Percentiles rank a stretch among this genome's conserved stretches.
Conservation (phyloP, 2,113 vertebrate genomes). For the Copsychus sechellarum region DNA sequence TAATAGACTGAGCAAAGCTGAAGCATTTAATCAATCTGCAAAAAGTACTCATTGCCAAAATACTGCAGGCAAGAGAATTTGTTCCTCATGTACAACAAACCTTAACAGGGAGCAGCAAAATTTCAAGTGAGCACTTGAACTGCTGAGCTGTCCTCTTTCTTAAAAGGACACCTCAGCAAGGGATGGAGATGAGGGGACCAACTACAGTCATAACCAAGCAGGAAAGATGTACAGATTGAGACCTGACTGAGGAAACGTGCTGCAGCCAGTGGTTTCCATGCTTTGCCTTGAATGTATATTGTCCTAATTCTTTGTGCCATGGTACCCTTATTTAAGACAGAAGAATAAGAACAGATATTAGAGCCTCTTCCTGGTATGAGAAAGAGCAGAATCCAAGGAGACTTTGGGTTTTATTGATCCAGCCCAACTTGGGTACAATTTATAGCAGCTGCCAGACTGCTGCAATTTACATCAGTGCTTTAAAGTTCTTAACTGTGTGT, state of each 20-base stretch:
- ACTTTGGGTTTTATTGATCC: not conserved
- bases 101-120: not conserved
- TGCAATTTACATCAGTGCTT: not conserved
- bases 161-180: not conserved
- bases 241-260: not conserved
- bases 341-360: not conserved
- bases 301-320: not conserved
- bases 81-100: not conserved
- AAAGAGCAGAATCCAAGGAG: not conserved
- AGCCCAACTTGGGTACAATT: not conserved
- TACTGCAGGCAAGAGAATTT: constrained; percentile 30
- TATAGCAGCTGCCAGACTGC: not conserved
- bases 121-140: not conserved
- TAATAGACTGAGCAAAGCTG: constrained; percentile 59
- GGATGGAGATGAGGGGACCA: not conserved
- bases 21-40: constrained; percentile 62
- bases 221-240: not conserved
- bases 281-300: not conserved
- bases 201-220: not conserved
- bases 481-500: not conserved
- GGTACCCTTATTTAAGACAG: not conserved
- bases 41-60: constrained; percentile 36
- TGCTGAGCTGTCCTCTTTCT: not conserved
- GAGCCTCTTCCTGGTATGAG: not conserved
- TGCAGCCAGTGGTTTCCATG: not conserved